Percentiles rank a stretch among this genome's conserved stretches.
Evolutionary conservation across 2,113 vertebrate genomes (phyloP).

Genomic region (Blennius ocellaris): DNA sequence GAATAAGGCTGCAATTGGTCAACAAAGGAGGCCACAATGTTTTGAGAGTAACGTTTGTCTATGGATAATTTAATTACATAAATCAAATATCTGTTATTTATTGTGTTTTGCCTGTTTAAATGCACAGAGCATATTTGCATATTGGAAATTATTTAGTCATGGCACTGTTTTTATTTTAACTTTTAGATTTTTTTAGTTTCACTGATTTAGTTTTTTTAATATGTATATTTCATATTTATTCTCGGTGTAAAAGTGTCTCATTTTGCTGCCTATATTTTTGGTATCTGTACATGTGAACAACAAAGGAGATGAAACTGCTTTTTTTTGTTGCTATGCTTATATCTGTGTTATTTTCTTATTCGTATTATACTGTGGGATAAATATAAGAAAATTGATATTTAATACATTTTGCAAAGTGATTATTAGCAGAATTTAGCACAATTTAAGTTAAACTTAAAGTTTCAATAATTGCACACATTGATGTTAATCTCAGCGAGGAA

Average conservation of each 20-base stretch:
- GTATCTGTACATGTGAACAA: background rate
- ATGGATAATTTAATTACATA: conserved; percentile 49
- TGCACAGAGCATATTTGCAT: background rate
- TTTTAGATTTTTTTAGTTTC: background rate
- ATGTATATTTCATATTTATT: background rate
- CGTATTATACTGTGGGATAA: conserved; percentile 23
- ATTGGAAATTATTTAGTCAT: conserved; percentile 22
- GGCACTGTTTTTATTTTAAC: background rate
- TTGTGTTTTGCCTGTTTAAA: conserved; percentile 39
- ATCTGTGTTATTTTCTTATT: conserved; percentile 25
- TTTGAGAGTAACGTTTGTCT: conserved; percentile 45
- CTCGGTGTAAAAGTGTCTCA: background rate
- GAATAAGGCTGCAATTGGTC: conserved; percentile 89
- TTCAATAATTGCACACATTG: conserved; percentile 54
- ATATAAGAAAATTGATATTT: conserved; percentile 14
- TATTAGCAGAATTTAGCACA: conserved; percentile 37
- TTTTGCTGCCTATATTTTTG: conserved; percentile 8
- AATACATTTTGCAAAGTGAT: background rate
- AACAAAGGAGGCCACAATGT: conserved; percentile 59
- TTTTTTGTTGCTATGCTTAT: conserved; percentile 27
- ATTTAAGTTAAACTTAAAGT: conserved; percentile 54
- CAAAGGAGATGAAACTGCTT: conserved; percentile 8
- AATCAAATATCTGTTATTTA: conserved; percentile 29
- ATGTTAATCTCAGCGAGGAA: conserved; percentile 61
- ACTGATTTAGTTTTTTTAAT: background rate